phyloP scores from a whole-genome alignment of 1,140 invertebrate species.

The Hylaeus volcanicus region DNA sequence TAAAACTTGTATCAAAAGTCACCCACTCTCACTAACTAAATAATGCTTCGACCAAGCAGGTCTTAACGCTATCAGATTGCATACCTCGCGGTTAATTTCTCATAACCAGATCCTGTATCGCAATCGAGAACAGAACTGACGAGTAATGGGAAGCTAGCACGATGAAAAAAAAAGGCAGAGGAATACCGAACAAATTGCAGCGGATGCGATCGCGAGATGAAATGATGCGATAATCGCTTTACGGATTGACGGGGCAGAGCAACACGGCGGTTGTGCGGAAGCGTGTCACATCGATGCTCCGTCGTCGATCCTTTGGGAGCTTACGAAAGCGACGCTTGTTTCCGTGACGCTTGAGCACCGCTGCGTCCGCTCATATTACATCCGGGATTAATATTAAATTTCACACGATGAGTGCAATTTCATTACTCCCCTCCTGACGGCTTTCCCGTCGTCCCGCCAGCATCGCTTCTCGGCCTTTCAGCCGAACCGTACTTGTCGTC shows the following conservation, averaged over 20 bases:
- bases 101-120: not conserved
- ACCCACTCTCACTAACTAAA: too few species aligned
- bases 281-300: conserved; percentile 18
- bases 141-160: not conserved
- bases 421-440: conserved; percentile 68
- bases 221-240: conserved; percentile 46
- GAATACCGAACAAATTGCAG: conserved; percentile 17
- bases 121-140: not conserved
- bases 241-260: conserved; percentile 23
- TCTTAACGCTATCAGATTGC: not conserved
- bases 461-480: conserved; percentile 20
- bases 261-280: not conserved
- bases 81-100: not conserved
- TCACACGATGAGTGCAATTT: conserved; percentile 78
- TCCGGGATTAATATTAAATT: conserved; percentile 79
- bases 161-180: too few species aligned
- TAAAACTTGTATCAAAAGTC: too few species aligned
- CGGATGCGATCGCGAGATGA: conserved; percentile 17
- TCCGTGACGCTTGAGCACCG: conserved; percentile 65
- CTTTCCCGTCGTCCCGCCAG: conserved; percentile 37
- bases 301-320: conserved; percentile 19
- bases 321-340: conserved; percentile 46
- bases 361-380: conserved; percentile 73
- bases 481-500: conserved; percentile 35
- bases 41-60: too few species aligned